A percentile compares a stretch with the other conserved stretches of the same genome.
phyloP scores from a whole-genome alignment of 2,888 invertebrate genomes.

The Pyrochroa serraticornis region DNA sequence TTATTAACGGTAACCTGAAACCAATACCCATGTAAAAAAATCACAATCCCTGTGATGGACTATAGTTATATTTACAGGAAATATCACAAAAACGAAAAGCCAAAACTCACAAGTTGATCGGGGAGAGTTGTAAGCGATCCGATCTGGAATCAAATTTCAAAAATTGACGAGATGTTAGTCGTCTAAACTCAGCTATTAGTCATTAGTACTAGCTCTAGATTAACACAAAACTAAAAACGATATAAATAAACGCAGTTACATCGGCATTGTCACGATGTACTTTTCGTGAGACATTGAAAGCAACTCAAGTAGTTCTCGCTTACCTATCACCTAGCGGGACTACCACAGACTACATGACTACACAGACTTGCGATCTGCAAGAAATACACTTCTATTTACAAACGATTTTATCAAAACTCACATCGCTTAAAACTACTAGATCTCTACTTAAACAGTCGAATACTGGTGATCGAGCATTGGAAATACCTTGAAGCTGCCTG shows the following conservation, averaged over 20 bases:
- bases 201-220: too few relatives aligned
- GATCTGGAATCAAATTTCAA: too few relatives aligned
- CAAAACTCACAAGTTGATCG: conserved; percentile 12
- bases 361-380: conserved; percentile 31
- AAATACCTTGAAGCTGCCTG: not conserved
- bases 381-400: not conserved
- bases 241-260: not conserved
- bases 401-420: too few relatives aligned
- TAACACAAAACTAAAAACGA: too few relatives aligned
- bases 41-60: conserved; percentile 28
- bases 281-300: conserved; percentile 2
- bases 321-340: conserved; percentile 18
- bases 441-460: too few relatives aligned
- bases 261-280: not conserved
- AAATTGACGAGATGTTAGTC: too few relatives aligned
- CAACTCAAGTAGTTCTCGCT: conserved; percentile 21
- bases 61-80: conserved; percentile 30
- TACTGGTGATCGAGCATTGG: too few relatives aligned
- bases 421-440: not conserved
- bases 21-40: conserved; percentile 32
- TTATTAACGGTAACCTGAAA: conserved; percentile 35
- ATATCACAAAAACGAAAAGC: conserved; percentile 25
- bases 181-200: too few relatives aligned
- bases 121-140: conserved; percentile 24
- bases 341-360: conserved; percentile 18